These are phyloP conservation scores for Lepidothrix coronata DNA, from an alignment of 2,113 vertebrate genomes.

Conservation along the genomic window DNA sequence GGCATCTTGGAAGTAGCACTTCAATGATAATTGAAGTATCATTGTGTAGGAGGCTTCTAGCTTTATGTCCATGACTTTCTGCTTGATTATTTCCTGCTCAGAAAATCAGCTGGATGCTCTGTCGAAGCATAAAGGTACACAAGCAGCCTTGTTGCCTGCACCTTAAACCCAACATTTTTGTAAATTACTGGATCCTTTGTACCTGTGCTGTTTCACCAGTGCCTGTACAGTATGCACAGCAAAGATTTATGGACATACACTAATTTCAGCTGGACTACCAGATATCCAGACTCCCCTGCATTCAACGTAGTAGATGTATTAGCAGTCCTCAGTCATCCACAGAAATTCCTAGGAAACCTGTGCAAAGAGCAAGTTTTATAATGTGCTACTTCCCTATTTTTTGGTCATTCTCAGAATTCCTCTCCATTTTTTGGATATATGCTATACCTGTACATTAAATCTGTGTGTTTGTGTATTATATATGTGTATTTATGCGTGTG, in stretches of 20 bases:
- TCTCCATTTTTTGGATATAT: neutral
- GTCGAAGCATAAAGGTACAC: neutral
- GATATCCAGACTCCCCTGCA: neutral
- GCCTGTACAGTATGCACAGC: neutral
- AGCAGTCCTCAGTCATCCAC: neutral
- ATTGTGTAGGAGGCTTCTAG: neutral
- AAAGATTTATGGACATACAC: neutral
- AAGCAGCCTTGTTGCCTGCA: neutral
- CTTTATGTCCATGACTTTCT: neutral
- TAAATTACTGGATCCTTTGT: neutral
- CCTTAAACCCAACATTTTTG: neutral
- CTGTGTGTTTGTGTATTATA: neutral
- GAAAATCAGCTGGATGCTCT: neutral
- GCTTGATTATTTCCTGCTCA: neutral
- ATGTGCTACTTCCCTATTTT: neutral
- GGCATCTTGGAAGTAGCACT: fast-evolving
- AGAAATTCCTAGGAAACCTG: neutral
- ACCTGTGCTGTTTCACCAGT: neutral
- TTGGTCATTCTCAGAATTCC: neutral
- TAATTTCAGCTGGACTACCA: neutral
- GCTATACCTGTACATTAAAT: neutral
- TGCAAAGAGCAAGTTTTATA: neutral
- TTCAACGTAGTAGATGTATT: neutral
- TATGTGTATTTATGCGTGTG: neutral
- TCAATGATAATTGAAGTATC: no score